These are phyloP conservation scores for Borostomias antarcticus DNA, from an alignment of 2,797 vertebrate genomes.

Conservation along the genomic window DNA sequence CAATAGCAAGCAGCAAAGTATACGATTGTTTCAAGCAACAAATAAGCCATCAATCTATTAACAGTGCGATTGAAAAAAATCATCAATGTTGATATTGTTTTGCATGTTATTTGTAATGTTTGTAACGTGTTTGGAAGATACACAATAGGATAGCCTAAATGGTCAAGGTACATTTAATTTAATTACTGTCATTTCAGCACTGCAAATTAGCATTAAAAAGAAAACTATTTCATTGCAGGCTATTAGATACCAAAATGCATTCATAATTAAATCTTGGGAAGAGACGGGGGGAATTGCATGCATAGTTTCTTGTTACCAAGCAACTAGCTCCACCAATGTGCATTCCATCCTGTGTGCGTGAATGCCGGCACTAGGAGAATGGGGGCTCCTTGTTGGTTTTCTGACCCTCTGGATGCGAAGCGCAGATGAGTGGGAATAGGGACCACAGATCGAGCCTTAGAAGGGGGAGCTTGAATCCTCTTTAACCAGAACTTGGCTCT, in stretches of 20 bases:
- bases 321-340: conserved; percentile 68
- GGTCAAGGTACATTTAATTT: conserved; percentile 25
- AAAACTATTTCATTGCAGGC: conserved; percentile 6
- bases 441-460: conserved; percentile 58
- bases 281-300: conserved; percentile 46
- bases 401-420: conserved; percentile 43
- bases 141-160: conserved; percentile 8
- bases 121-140: background rate
- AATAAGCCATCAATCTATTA: background rate
- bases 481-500: conserved; percentile 73
- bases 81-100: conserved; percentile 7
- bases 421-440: conserved; percentile 56
- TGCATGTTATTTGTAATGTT: background rate
- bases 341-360: conserved; percentile 50
- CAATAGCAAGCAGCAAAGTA: background rate
- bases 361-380: conserved; percentile 46
- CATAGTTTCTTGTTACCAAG: conserved; percentile 70
- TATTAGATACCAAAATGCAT: conserved; percentile 36
- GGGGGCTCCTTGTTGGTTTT: conserved; percentile 50
- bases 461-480: conserved; percentile 57
- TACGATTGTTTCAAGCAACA: background rate
- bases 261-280: conserved; percentile 63
- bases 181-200: conserved; percentile 28
- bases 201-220: conserved; percentile 9
- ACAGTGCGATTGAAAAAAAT: background rate